Evolutionary conservation across 2,113 vertebrate genomes (phyloP).

Genomic region (Coryphaenoides rupestris): DNA sequence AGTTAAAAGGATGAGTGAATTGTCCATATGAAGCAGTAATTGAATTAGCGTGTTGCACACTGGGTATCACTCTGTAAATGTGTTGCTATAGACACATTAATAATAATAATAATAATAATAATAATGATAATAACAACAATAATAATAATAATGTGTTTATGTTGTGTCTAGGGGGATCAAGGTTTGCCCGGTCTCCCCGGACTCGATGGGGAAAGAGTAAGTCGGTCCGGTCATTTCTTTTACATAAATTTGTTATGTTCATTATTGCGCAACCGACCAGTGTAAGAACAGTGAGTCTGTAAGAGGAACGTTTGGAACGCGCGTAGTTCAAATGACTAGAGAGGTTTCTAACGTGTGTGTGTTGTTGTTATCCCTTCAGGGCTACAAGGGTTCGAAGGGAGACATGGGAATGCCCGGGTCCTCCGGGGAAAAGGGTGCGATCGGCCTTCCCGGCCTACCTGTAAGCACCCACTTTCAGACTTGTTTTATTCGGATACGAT

Average conservation of each 20-base stretch:
- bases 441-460: conserved; percentile 89
- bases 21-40: too few species aligned
- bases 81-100: background rate
- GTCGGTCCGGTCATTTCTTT: conserved; percentile 11
- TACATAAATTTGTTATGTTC: too few species aligned
- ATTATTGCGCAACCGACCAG: too few species aligned
- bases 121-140: background rate
- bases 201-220: conserved; percentile 90
- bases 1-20: too few species aligned
- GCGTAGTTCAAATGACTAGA: too few species aligned
- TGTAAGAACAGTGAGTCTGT: too few species aligned
- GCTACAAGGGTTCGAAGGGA: conserved; percentile 93
- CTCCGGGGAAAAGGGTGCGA: conserved; percentile 88
- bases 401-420: conserved; percentile 87
- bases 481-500: background rate
- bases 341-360: too few species aligned
- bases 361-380: conserved; percentile 63
- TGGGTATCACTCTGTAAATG: too few species aligned
- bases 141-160: background rate
- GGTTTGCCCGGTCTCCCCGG: conserved; percentile 87
- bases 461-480: conserved; percentile 68
- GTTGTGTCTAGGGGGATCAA: conserved; percentile 82
- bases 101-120: too few species aligned
- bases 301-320: too few species aligned
- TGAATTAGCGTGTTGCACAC: too few species aligned